Evolutionary conservation across 1,140 invertebrate genomes (phyloP), one percentile per base, ranked within the genome.

Genomic region (Anastrepha obliqua): DNA sequence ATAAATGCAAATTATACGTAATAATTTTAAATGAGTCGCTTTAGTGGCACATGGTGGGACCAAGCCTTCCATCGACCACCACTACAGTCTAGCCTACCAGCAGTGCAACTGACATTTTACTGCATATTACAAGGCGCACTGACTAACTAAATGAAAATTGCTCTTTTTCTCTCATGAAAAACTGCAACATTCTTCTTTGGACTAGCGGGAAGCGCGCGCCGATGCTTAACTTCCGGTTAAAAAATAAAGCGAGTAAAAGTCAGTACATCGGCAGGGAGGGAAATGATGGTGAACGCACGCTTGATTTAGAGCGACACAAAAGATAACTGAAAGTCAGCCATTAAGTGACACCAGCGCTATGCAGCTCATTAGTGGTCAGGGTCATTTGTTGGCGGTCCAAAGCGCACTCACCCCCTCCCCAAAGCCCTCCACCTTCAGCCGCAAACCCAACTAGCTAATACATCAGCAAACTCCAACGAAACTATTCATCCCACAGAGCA

Each of bases 321-420:
- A 81, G 74, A 81, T 81, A 81, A 81, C 74, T 81, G 74, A 81
- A 81, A 81, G 74, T 81, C 74, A 81, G 74, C 74, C 74, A 55
- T 81, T 81, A 81, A 55, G 74, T 81, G 74, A 81, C 74, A 81
- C 47, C 74, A 81, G 47, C 74, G 74, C 74, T 47, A 81, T 81
- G 42, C 47, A 81, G 74, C 74, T 81, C 74, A 81, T 81, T 81
- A 81, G 74, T 81, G 74, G 74, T 81, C 74, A 81, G 74, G 74
- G 74, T 81, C 74, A 81, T 81, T 81, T 81, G 74, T 55, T 81
- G 74, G 74, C 47, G 42, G 44, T 55, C 47, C 74, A 58, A 81
- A 55, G n/a, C 47, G 7, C n/a, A 2, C 47, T 39, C 47, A 11
- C 17, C 47, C 9, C 7, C 0, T 3, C 47, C 29, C 29, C 29